Percentiles rank a stretch among this genome's conserved stretches.
These are phyloP conservation scores for Calonectris borealis DNA, from an alignment of 2,113 vertebrate species.

Conservation along the genomic window DNA sequence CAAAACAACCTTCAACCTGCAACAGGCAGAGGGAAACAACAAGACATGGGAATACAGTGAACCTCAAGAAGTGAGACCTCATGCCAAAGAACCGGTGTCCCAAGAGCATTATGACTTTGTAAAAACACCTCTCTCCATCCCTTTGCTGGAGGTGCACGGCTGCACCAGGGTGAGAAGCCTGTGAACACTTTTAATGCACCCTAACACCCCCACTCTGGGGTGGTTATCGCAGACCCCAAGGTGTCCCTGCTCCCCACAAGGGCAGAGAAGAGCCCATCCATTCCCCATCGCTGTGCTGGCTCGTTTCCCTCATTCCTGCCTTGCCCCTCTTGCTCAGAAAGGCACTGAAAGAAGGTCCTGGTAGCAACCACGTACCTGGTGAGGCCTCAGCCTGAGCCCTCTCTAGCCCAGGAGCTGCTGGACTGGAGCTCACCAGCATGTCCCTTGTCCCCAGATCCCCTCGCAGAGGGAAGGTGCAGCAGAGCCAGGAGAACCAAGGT, in stretches of 20 bases:
- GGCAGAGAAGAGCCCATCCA: not conserved
- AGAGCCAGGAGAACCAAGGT: not conserved
- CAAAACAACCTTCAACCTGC: not conserved
- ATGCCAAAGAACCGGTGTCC: not conserved
- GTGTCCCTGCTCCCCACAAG: fast-evolving
- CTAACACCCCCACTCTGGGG: not conserved
- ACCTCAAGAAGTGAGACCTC: not conserved
- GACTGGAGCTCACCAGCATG: not conserved
- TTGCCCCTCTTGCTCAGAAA: not conserved
- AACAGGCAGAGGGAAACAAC: not conserved
- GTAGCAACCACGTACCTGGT: not conserved
- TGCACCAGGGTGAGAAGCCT: not conserved
- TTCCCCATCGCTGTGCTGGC: not conserved
- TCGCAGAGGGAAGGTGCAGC: not conserved
- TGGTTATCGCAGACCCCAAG: not conserved
- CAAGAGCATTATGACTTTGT: not conserved
- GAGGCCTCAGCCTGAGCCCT: fast-evolving
- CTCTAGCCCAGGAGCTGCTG: not conserved
- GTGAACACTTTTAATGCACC: not conserved
- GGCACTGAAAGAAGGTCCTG: not conserved
- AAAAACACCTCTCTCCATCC: not conserved
- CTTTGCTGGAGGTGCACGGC: not conserved
- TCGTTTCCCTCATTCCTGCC: fast-evolving
- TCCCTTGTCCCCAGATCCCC: not conserved
- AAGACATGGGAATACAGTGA: not conserved